Conservation (phyloP, 2,113 vertebrate species). For the Hystrix cristata region DNA sequence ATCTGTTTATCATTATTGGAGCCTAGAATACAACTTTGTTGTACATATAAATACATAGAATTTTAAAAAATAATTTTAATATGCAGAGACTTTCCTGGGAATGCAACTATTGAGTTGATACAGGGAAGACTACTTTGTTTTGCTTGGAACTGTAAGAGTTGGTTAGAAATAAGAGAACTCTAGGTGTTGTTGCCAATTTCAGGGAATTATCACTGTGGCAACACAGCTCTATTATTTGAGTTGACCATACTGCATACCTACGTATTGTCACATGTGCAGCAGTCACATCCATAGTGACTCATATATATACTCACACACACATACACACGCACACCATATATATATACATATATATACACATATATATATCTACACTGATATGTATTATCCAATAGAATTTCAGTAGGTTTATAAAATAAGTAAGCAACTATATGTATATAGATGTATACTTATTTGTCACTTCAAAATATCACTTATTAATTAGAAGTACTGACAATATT, state of each 20-base stretch:
- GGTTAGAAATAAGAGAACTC: background rate
- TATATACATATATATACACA: background rate
- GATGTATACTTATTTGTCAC: background rate
- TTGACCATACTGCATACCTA: background rate
- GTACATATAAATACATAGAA: too few relatives aligned
- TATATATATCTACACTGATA: background rate
- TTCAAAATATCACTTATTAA: background rate
- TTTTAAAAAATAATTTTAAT: background rate
- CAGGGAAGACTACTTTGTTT: too few relatives aligned
- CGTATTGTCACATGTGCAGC: background rate
- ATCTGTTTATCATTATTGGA: too few relatives aligned
- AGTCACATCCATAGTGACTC: background rate
- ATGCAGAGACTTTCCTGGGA: too few relatives aligned
- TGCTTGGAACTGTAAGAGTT: too few relatives aligned
- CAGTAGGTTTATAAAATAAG: background rate
- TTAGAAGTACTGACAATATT: background rate
- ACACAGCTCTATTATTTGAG: background rate
- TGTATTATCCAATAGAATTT: background rate
- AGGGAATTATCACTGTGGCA: background rate
- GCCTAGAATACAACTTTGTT: too few relatives aligned
- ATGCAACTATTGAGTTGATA: too few relatives aligned
- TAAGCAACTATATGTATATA: background rate
- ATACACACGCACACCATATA: too few relatives aligned
- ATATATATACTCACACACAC: background rate
- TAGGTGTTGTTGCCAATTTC: background rate